Conservation (phyloP, 2,113 vertebrate genomes). For the Rousettus leschenaultii region DNA sequence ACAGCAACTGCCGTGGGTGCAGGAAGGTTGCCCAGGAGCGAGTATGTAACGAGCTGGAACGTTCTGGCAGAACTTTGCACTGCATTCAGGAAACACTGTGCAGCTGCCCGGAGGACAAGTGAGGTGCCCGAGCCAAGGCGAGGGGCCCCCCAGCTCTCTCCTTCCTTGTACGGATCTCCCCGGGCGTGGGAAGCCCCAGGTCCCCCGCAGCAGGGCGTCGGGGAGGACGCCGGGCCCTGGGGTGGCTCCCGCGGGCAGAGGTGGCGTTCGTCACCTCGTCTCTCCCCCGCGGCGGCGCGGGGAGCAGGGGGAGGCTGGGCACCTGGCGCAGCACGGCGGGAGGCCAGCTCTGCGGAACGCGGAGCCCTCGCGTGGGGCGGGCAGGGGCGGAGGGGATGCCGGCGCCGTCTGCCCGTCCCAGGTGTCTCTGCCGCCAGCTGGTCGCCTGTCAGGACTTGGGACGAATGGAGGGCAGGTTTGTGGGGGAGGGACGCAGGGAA, state of each 20-base stretch:
- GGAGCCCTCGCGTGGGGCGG: background rate
- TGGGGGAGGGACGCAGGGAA: too few species aligned
- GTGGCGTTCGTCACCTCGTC: rapidly evolving
- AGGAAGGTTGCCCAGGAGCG: background rate
- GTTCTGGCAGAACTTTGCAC: background rate
- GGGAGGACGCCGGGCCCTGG: too few species aligned
- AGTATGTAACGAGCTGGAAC: background rate
- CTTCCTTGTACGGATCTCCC: background rate
- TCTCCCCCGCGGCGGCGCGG: background rate
- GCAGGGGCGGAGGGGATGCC: too few species aligned
- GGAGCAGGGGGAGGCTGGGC: background rate
- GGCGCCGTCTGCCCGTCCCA: too few species aligned
- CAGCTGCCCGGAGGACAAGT: too few species aligned
- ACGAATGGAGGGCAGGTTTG: too few species aligned
- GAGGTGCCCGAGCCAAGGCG: background rate
- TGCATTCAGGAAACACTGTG: background rate
- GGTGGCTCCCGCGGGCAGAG: too few species aligned
- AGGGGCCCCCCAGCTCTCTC: background rate
- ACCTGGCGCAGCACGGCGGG: background rate
- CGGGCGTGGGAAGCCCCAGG: too few species aligned
- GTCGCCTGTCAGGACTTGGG: rapidly evolving
- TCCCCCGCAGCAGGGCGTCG: too few species aligned
- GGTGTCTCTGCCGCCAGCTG: too few species aligned
- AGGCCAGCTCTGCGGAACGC: rapidly evolving
- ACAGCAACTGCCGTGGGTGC: too few species aligned